These are phyloP conservation scores for Parauchenoglanis ngamensis DNA, from an alignment of 2,797 vertebrate genomes.

Conservation along the genomic window DNA sequence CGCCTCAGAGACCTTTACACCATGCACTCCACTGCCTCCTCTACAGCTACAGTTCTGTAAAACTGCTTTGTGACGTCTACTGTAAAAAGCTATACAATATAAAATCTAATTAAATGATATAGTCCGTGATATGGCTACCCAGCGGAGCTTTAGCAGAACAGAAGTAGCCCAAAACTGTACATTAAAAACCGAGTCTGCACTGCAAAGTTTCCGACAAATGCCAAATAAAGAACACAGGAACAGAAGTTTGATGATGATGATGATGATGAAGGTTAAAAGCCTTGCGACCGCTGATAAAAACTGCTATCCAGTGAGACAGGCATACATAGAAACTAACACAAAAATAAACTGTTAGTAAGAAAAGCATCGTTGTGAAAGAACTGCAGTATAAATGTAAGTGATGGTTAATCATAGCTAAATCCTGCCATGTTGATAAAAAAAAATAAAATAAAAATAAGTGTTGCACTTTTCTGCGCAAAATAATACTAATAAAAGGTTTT, in stretches of 20 bases:
- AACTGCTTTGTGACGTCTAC: not conserved
- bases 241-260: not conserved
- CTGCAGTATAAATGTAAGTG: not conserved
- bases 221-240: not conserved
- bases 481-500: not conserved
- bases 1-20: not conserved
- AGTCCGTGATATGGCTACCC: not conserved
- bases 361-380: not conserved
- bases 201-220: not conserved
- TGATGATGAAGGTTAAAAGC: not conserved
- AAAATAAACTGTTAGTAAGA: not conserved
- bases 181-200: not conserved
- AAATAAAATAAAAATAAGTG: not conserved
- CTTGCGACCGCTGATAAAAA: not conserved
- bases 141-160: not conserved
- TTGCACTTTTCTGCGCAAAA: not conserved
- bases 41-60: not conserved
- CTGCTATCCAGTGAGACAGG: not conserved
- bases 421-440: not conserved
- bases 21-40: not conserved
- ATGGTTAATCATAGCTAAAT: not conserved
- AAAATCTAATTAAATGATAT: too few relatives aligned
- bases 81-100: not conserved
- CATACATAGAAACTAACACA: not conserved
- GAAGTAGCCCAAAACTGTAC: not conserved